A percentile compares a stretch with the other conserved stretches of the same genome.
These are phyloP conservation scores for Hemithea aestivaria DNA, from an alignment of 2,888 invertebrate genomes.

Conservation along the genomic window DNA sequence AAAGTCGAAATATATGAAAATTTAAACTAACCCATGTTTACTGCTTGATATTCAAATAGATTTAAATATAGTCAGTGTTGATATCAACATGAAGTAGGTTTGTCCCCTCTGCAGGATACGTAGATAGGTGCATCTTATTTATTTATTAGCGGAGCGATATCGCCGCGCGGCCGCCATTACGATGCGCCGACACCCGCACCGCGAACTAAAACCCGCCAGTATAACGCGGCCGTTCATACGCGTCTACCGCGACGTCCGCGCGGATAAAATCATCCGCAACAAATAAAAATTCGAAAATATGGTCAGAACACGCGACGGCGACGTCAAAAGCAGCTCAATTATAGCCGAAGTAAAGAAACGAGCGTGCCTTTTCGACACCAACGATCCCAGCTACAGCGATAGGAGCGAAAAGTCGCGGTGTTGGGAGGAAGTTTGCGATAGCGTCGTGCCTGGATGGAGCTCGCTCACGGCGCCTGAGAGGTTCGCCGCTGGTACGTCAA, in stretches of 20 bases:
- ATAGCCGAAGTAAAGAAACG: conserved; percentile 65
- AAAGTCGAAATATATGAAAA: too few species aligned
- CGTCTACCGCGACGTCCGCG: conserved; percentile 39
- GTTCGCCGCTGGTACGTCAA: conserved; percentile 68
- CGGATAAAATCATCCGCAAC: conserved; percentile 44
- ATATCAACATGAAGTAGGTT: too few species aligned
- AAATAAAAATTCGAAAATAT: conserved; percentile 40
- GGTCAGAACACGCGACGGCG: conserved; percentile 66
- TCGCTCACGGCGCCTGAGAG: conserved; percentile 59
- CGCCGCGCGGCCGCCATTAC: conserved; percentile 50
- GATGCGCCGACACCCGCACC: conserved; percentile 41
- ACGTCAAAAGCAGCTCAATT: conserved; percentile 63
- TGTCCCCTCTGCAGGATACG: too few species aligned
- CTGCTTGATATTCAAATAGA: too few species aligned
- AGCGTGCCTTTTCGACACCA: conserved; percentile 65
- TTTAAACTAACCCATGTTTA: too few species aligned
- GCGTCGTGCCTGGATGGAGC: conserved; percentile 66
- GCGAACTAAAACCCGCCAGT: conserved; percentile 54
- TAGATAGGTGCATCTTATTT: conserved; percentile 54
- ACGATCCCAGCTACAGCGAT: conserved; percentile 65
- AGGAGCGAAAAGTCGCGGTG: conserved; percentile 65
- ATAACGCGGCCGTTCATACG: conserved; percentile 66
- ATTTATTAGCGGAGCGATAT: conserved; percentile 69
- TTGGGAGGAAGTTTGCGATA: conserved; percentile 72
- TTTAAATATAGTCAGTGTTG: too few species aligned